phyloP scores from a whole-genome alignment of 2,113 vertebrate species.

The Rhinopithecus roxellana region DNA sequence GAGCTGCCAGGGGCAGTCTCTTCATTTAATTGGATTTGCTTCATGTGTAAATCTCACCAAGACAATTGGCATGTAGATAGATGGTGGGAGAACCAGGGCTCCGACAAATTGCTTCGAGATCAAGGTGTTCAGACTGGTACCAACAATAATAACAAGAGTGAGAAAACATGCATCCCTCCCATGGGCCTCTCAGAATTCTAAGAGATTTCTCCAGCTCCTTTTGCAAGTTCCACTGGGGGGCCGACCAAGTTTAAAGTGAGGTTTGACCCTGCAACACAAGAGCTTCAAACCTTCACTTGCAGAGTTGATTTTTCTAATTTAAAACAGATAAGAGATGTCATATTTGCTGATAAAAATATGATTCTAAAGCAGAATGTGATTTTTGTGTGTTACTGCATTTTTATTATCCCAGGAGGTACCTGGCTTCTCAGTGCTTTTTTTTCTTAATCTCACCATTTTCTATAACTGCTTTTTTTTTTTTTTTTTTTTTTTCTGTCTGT shows the following conservation, averaged over 20 bases:
- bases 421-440: neutral
- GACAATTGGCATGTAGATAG: neutral
- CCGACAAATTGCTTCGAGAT: neutral
- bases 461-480: neutral
- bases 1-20: neutral
- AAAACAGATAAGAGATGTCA: neutral
- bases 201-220: neutral
- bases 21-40: conserved; percentile 34
- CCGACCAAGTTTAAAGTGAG: neutral
- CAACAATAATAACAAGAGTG: no score
- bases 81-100: neutral
- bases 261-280: neutral
- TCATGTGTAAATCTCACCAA: neutral
- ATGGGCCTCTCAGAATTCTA: neutral
- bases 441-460: neutral
- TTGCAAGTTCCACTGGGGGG: neutral
- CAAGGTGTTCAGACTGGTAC: neutral
- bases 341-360: neutral
- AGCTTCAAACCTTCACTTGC: neutral
- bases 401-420: neutral
- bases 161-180: neutral
- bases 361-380: neutral
- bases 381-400: neutral
- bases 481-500: neutral
- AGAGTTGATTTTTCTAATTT: neutral